phyloP scores from a whole-genome alignment of 2,797 vertebrate genomes.

The Paratrypauchen microcephalus region DNA sequence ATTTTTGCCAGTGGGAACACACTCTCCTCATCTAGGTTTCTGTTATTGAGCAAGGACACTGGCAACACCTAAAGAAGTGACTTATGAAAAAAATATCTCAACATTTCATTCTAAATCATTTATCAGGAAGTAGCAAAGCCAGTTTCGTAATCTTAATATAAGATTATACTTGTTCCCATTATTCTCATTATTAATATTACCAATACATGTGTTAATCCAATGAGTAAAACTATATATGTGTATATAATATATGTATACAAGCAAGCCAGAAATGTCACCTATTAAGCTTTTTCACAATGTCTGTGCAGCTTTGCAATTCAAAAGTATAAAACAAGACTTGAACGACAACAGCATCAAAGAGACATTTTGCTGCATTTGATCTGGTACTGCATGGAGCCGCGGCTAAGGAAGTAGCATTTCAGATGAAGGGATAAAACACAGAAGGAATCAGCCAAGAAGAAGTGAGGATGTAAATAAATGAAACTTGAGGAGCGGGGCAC shows the following conservation, averaged over 20 bases:
- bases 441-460: constrained; percentile 23
- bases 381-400: constrained; percentile 76
- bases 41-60: constrained; percentile 36
- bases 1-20: neutral
- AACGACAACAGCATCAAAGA: constrained; percentile 51
- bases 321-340: constrained; percentile 55
- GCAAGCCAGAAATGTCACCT: constrained; percentile 68
- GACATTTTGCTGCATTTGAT: constrained; percentile 57
- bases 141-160: constrained; percentile 56
- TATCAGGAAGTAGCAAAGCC: constrained; percentile 45
- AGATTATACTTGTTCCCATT: constrained; percentile 66
- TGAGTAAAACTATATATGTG: constrained; percentile 43
- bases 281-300: constrained; percentile 74
- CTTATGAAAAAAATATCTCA: constrained; percentile 47
- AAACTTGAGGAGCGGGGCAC: constrained; percentile 20
- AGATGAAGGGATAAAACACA: constrained; percentile 29
- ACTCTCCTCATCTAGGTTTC: constrained; percentile 3
- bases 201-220: constrained; percentile 62
- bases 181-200: constrained; percentile 60
- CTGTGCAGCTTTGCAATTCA: constrained; percentile 73
- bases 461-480: constrained; percentile 50
- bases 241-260: constrained; percentile 53
- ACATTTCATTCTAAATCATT: constrained; percentile 43
- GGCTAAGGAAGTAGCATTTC: constrained; percentile 27
- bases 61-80: constrained; percentile 42